Evolutionary conservation across 2,113 vertebrate species (phyloP).

Genomic region (Isurus oxyrinchus): DNA sequence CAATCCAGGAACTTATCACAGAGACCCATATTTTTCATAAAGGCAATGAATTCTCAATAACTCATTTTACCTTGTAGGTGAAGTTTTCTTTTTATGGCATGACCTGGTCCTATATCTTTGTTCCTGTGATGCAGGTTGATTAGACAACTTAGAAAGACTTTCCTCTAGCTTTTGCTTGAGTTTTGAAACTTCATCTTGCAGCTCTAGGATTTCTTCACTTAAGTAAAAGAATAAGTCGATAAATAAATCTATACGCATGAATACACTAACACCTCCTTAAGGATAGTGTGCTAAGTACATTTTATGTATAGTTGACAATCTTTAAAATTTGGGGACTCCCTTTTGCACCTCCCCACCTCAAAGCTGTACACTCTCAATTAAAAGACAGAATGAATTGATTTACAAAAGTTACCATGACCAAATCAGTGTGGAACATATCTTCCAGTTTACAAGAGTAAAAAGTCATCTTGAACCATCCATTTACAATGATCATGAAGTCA

Average conservation of each 20-base stretch:
- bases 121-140: conserved; percentile 47
- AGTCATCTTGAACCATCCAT: not conserved
- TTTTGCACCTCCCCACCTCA: not conserved
- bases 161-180: conserved; percentile 59
- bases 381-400: not conserved
- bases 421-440: not conserved
- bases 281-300: not conserved
- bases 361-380: not conserved
- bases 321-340: not conserved
- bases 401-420: not conserved
- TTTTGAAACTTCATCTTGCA: conserved; percentile 57
- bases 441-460: not conserved
- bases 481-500: not conserved
- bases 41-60: conserved; percentile 23
- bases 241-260: not conserved
- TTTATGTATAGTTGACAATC: not conserved
- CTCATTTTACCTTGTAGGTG: conserved; percentile 45
- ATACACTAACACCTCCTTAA: not conserved
- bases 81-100: conserved; percentile 40
- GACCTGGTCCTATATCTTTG: conserved; percentile 44
- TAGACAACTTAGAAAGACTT: conserved; percentile 54
- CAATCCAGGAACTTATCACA: not conserved
- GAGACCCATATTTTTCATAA: not conserved
- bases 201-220: conserved; percentile 55
- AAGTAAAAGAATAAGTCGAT: conserved; percentile 34